A percentile compares a stretch with the other conserved stretches of the same genome.
Conservation (phyloP, 2,888 invertebrate species). For the Nomada fucata region DNA sequence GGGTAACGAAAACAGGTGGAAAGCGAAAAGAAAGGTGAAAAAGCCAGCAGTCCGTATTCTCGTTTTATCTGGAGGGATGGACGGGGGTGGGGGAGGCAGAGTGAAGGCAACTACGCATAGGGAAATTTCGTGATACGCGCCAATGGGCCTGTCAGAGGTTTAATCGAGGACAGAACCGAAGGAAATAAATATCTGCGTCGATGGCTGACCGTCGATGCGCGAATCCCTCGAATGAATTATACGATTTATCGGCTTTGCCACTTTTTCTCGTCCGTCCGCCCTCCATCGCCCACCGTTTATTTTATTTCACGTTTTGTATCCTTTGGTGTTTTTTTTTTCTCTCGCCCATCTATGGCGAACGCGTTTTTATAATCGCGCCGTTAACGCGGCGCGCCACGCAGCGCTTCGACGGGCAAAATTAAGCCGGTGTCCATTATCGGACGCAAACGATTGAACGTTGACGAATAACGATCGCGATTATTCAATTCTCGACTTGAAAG, state of each 20-base stretch:
- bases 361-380: constrained; percentile 40
- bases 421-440: constrained; percentile 8
- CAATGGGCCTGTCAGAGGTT: constrained; percentile 37
- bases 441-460: too few relatives aligned
- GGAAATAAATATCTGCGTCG: constrained; percentile 46
- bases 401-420: constrained; percentile 24
- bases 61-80: neutral
- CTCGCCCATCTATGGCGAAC: constrained; percentile 20
- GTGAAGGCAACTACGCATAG: constrained; percentile 11
- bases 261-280: neutral
- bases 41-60: neutral
- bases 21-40: constrained; percentile 11
- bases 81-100: neutral
- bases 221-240: constrained; percentile 64
- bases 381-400: constrained; percentile 18
- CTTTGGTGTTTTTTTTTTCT: neutral
- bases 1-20: constrained; percentile 6
- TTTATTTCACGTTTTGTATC: neutral
- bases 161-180: constrained; percentile 27
- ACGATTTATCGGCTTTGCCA: constrained; percentile 60
- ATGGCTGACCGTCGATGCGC: constrained; percentile 33
- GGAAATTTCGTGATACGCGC: constrained; percentile 41
- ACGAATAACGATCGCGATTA: too few relatives aligned
- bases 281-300: neutral
- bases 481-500: too few relatives aligned